Percentiles rank a stretch among this genome's conserved stretches.
phyloP scores from a whole-genome alignment of 2,888 invertebrate genomes.

The Campoplex nolae region DNA sequence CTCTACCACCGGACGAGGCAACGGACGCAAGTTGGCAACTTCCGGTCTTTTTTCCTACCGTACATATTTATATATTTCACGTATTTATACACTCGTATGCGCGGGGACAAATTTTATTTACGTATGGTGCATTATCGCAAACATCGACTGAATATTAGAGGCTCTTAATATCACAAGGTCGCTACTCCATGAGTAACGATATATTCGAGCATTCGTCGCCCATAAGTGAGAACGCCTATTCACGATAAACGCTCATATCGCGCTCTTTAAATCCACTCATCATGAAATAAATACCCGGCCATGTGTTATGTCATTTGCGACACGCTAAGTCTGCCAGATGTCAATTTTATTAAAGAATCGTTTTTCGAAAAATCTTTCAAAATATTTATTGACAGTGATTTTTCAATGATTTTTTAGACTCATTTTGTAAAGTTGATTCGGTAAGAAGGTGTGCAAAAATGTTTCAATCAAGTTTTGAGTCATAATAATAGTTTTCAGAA shows the following conservation, averaged over 20 bases:
- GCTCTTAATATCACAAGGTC: slow-evolving; percentile 31
- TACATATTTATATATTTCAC: slow-evolving; percentile 6
- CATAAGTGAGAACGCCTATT: slow-evolving; percentile 51
- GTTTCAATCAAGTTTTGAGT: not conserved
- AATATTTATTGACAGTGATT: not conserved
- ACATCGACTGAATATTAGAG: slow-evolving; percentile 25
- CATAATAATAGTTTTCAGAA: not conserved
- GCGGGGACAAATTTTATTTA: not conserved
- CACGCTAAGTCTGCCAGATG: not conserved
- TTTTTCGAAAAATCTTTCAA: not conserved
- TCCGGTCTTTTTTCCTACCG: slow-evolving; percentile 52
- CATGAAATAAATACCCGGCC: slow-evolving; percentile 1
- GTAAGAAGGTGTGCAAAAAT: too few species aligned
- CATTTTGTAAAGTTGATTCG: not conserved
- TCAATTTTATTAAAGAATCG: too few species aligned
- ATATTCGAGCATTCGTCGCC: slow-evolving; percentile 1
- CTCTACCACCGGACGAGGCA: slow-evolving; percentile 50
- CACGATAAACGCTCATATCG: slow-evolving; percentile 37
- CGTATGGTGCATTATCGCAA: slow-evolving; percentile 29
- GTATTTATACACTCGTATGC: not conserved
- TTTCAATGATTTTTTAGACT: not conserved
- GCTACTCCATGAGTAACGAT: slow-evolving; percentile 7
- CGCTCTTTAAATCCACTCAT: slow-evolving; percentile 17
- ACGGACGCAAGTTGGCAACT: slow-evolving; percentile 49
- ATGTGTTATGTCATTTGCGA: slow-evolving; percentile 29